A percentile compares a stretch with the other conserved stretches of the same genome.
These are phyloP conservation scores for Bucco capensis DNA, from an alignment of 2,113 vertebrate genomes.

Conservation along the genomic window DNA sequence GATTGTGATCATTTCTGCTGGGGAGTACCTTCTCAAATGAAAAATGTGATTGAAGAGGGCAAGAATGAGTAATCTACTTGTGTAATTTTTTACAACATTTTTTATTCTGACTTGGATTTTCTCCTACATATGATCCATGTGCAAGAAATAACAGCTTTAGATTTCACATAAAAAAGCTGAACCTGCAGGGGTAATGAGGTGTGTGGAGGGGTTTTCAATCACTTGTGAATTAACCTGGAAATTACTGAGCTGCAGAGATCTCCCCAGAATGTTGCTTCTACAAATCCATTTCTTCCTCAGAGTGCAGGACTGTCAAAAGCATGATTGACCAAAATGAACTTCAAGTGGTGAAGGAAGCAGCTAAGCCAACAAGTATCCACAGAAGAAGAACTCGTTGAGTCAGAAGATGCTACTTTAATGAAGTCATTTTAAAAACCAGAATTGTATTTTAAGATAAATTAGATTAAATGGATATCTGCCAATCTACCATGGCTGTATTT, in stretches of 20 bases:
- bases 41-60: background rate
- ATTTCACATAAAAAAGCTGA: background rate
- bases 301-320: background rate
- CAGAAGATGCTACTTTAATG: constrained; percentile 32
- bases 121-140: background rate
- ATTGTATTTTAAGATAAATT: constrained; percentile 4
- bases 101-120: background rate
- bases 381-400: background rate
- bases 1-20: rapidly evolving
- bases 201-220: background rate
- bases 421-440: constrained; percentile 16
- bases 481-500: background rate
- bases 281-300: background rate
- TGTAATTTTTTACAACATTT: background rate
- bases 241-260: background rate
- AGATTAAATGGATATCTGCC: constrained; percentile 9
- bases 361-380: background rate
- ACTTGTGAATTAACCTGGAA: background rate
- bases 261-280: background rate
- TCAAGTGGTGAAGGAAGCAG: background rate
- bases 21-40: background rate
- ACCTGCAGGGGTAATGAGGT: background rate
- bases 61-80: background rate
- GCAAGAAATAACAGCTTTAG: background rate
- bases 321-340: background rate